Evolutionary conservation across 2,888 invertebrate genomes (phyloP).

Genomic region (Drosophila affinis): DNA sequence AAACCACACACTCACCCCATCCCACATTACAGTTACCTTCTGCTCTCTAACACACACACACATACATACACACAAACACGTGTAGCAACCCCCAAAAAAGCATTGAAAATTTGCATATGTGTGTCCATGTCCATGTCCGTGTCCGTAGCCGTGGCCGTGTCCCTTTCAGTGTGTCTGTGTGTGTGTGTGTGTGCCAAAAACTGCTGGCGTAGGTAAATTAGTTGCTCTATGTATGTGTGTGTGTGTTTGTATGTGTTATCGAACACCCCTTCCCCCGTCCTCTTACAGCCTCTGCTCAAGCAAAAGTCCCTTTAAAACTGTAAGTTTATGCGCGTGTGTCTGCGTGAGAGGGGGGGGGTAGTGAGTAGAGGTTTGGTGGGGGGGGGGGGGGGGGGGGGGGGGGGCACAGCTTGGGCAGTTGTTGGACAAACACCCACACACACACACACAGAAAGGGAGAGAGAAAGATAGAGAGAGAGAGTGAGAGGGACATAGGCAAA

Average conservation of each 20-base stretch:
- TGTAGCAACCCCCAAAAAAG: conserved; percentile 68
- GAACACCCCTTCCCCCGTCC: neutral
- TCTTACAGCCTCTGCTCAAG: conserved; percentile 27
- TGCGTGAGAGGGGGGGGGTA: conserved; percentile 19
- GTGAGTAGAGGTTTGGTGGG: neutral
- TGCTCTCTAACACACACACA: conserved; percentile 4
- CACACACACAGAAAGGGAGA: conserved; percentile 7
- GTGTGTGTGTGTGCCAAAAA: conserved; percentile 60
- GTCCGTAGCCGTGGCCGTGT: too few relatives aligned
- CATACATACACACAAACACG: conserved; percentile 25
- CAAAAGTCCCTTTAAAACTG: conserved; percentile 58
- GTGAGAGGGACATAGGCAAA: conserved; percentile 17
- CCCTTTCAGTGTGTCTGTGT: conserved; percentile 29
- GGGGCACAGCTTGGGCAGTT: conserved; percentile 61
- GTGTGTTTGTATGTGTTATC: conserved; percentile 30
- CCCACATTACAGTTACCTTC: conserved; percentile 3
- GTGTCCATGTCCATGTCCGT: conserved; percentile 33
- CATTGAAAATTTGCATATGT: conserved; percentile 74
- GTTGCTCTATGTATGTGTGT: conserved; percentile 49
- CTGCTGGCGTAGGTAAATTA: conserved; percentile 76
- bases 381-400: conserved; percentile 24
- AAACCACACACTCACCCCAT: conserved; percentile 6
- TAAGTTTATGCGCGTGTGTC: conserved; percentile 46
- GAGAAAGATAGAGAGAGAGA: too few relatives aligned
- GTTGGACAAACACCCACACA: conserved; percentile 52